Conservation (phyloP, 1,140 invertebrate genomes). For the Bombyx mori region ASM3026992v2 NC_085120.1:8109001-8109500, state of each 20-base stretch:
- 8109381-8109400: constrained; percentile 45
- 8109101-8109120: constrained; percentile 57
- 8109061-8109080: neutral
- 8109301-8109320: constrained; percentile 44
- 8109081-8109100: neutral
- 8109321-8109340: constrained; percentile 54
- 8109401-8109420: constrained; percentile 36
- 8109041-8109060: no score
- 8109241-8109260: constrained; percentile 49
- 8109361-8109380: constrained; percentile 39
- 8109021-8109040: no score
- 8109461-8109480: constrained; percentile 35
- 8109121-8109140: constrained; percentile 65
- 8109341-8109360: constrained; percentile 59
- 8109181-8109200: constrained; percentile 48
- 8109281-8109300: constrained; percentile 27
- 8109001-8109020: no score
- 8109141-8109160: constrained; percentile 64
- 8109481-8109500: constrained; percentile 26
- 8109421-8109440: constrained; percentile 13
- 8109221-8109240: constrained; percentile 47
- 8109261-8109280: constrained; percentile 21
- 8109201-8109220: constrained; percentile 57
- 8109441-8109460: constrained; percentile 24
- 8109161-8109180: constrained; percentile 61